Conservation (phyloP, 2,888 invertebrate genomes). For the Acleris emargana region DNA sequence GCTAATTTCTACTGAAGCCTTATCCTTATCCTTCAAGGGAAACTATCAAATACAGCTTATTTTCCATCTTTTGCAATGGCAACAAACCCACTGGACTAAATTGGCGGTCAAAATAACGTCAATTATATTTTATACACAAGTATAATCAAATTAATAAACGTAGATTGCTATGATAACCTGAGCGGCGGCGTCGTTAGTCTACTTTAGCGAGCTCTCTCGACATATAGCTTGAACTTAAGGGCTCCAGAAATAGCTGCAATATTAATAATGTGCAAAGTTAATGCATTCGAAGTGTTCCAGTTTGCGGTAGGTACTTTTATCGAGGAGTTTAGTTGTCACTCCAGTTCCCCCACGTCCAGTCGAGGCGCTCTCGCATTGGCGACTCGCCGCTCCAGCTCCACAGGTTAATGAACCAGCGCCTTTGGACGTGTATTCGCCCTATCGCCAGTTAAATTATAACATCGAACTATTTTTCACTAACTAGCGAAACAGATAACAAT, state of each 20-base stretch:
- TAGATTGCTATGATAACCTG: conserved; percentile 20
- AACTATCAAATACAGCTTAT: too few relatives aligned
- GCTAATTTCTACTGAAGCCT: too few relatives aligned
- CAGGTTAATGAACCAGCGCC: conserved; percentile 68
- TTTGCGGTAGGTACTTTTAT: conserved; percentile 47
- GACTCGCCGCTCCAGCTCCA: conserved; percentile 50
- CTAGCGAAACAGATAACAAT: conserved; percentile 18
- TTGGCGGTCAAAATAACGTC: too few relatives aligned
- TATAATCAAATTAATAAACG: too few relatives aligned
- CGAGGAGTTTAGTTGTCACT: conserved; percentile 59
- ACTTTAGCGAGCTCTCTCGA: conserved; percentile 23
- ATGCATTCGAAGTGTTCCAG: conserved; percentile 39
- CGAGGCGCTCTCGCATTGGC: conserved; percentile 50
- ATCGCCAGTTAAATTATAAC: conserved; percentile 22
- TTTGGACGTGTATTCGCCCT: conserved; percentile 40
- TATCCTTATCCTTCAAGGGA: too few relatives aligned
- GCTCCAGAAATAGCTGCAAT: conserved; percentile 60
- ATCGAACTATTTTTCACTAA: conserved; percentile 15
- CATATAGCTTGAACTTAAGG: conserved; percentile 48
- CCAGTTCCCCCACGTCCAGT: conserved; percentile 78
- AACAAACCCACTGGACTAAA: too few relatives aligned
- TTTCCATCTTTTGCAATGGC: too few relatives aligned
- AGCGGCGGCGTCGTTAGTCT: conserved; percentile 17
- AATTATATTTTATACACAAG: not conserved
- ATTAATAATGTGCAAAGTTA: conserved; percentile 58